Evolutionary conservation across 2,888 invertebrate genomes (phyloP), one percentile per base, ranked within the genome.

Genomic region (Limnephilus auricula): DNA sequence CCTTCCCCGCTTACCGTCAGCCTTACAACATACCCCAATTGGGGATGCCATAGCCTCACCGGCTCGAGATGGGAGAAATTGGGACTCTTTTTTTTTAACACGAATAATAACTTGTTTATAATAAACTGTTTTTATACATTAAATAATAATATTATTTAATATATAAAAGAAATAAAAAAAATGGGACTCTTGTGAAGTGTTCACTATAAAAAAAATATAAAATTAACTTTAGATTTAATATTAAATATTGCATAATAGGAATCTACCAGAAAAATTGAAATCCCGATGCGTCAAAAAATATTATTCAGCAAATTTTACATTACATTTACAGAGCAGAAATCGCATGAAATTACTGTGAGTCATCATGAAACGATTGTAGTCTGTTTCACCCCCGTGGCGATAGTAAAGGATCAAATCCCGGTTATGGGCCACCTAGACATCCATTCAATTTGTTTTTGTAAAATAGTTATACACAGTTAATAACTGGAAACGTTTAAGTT

Each of bases 331-430:
- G 25, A 65, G n/a, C 25, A 65, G 65, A 65, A 65, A 65, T 65
- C 25, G 65, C 25, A 65, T 65, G 65, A 65, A 65, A 65, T 65
- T n/a, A 65, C n/a, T n/a, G 83, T 83, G 83, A 83, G 25, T 83
- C 83, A 83, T 32, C 32, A 34, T 83, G 25, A 34, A 83, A 83
- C 9, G 83, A 10, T 83, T 37, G 83, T 83, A 83, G 32, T 37
- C 37, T 37, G 82, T 83, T 83, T 83, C 83, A 25, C 83, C 78
- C 50, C 9, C 79, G 13, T 88, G 79, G 65, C 50, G 1, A 78
- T 88, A 78, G 88, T 18, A 78, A 50, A 50, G 86, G 50, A 65
- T 25, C 6, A 25, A n/a, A 9, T 65, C 25, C 65, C 65, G 65
- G 65, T 65, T 65, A 65, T 65, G 9, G 9, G 25, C 65, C 25